Base-by-base conservation (phyloP, 2,113 vertebrate genomes). In the Sapayoa aenigma region DNA sequence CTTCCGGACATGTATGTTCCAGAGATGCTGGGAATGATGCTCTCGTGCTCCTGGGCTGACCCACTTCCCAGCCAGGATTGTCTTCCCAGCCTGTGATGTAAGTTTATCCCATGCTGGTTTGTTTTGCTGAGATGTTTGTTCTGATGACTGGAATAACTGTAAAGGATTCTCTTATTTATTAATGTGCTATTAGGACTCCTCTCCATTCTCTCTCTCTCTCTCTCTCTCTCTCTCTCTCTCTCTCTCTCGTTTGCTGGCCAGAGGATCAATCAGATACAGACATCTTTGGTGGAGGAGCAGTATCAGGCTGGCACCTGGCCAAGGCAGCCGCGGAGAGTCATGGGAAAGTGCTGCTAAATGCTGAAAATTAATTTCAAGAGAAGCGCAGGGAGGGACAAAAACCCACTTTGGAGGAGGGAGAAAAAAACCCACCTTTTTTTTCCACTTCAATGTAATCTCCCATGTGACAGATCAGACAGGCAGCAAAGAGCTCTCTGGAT, bases 1-100 rank as follows among this genome's bases (percentile, higher is more conserved):
- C 1, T 22, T 55, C 69, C 0, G 0, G 58, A 6, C 37, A 11
- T 3, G 1, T 50, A 5, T 7, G 4, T 72, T 66, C 41, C 37
- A 20, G 79, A 71, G 82, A 56, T 84, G 81, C 74, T 44, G 84
- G 35, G 72, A 58, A 22, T 1, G 55, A 58, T 88, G 85, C 85
- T 92, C 78, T 87, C 1, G 1, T 86, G 79, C 80, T 92, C 67
- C 65, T 22, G 73, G 73, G 39, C 82, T 94, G 90, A 95, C 93
- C 92, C 87, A 85, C 47, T 96, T 97, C 94, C 89, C 66, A 91
- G 94, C 50, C 74, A 50, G 89, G 87, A 79, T 59, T 89, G 87
- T 85, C 71, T 79, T 84, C 87, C 80, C 1, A 23, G 89, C 41
- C 74, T 1, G 3, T 93, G 89, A 87, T 10, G 55, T 93, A 35